Conservation (phyloP, 1,140 invertebrate species). For the Mercenaria mercenaria region DNA sequence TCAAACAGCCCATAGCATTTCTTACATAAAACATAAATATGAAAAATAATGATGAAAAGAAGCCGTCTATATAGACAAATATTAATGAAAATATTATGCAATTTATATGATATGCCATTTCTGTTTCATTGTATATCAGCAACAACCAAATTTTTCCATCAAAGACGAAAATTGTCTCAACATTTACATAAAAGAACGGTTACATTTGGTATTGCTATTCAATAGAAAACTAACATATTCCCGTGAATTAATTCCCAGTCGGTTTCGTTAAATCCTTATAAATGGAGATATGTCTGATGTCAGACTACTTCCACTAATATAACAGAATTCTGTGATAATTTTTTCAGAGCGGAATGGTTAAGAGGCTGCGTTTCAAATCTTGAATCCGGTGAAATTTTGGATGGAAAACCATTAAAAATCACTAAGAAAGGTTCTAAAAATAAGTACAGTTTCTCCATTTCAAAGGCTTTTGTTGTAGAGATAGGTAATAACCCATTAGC, state of each 20-base stretch:
- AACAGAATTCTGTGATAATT: not conserved
- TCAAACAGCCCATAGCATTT: constrained; percentile 10
- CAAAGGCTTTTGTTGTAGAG: too few relatives aligned
- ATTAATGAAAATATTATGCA: constrained; percentile 9
- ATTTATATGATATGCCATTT: not conserved
- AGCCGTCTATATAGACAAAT: not conserved
- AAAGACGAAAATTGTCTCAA: constrained; percentile 14
- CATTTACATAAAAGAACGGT: constrained; percentile 14
- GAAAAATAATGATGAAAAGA: not conserved
- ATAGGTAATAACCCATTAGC: too few relatives aligned
- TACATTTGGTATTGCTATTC: not conserved
- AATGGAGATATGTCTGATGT: not conserved
- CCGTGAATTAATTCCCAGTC: not conserved
- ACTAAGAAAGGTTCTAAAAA: too few relatives aligned
- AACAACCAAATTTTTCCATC: constrained; percentile 8
- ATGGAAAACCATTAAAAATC: too few relatives aligned
- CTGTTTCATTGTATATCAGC: not conserved
- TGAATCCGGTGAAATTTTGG: too few relatives aligned
- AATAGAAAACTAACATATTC: not conserved
- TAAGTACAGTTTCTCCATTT: too few relatives aligned
- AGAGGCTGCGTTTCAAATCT: too few relatives aligned
- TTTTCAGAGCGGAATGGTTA: too few relatives aligned
- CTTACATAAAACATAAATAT: not conserved
- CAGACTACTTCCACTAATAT: not conserved
- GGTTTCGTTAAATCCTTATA: not conserved